These are phyloP conservation scores for Eucriotettix oculatus DNA, from an alignment of 2,888 invertebrate genomes.

Conservation along the genomic window DNA sequence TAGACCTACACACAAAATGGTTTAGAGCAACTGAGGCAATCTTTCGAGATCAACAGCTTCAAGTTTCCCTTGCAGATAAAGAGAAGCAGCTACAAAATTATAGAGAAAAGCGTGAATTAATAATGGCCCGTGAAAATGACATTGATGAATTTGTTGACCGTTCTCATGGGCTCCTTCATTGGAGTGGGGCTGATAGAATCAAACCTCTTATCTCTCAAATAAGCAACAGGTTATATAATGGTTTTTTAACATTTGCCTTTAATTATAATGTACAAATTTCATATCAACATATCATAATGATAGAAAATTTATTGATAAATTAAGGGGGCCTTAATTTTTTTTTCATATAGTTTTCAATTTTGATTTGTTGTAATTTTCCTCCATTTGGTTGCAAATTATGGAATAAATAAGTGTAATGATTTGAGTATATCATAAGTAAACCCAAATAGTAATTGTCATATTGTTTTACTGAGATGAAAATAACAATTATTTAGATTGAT, in stretches of 20 bases:
- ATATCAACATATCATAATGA: no score
- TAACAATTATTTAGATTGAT: no score
- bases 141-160: conserved; percentile 79
- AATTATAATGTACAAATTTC: no score
- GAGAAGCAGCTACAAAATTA: conserved; percentile 37
- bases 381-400: no score
- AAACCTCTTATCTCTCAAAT: conserved; percentile 78
- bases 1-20: conserved; percentile 73
- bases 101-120: conserved; percentile 55
- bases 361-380: no score
- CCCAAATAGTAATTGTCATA: no score
- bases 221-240: conserved; percentile 44
- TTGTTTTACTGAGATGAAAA: no score
- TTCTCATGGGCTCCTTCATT: conserved; percentile 70
- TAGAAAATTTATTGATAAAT: no score
- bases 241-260: neutral
- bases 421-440: no score
- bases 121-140: conserved; percentile 64
- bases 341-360: no score
- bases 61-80: conserved; percentile 68
- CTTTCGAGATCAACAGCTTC: conserved; percentile 71
- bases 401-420: no score
- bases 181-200: conserved; percentile 69
- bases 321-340: no score
- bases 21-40: conserved; percentile 67